Conservation (phyloP, 2,113 vertebrate genomes). For the Carollia perspicillata region DNA sequence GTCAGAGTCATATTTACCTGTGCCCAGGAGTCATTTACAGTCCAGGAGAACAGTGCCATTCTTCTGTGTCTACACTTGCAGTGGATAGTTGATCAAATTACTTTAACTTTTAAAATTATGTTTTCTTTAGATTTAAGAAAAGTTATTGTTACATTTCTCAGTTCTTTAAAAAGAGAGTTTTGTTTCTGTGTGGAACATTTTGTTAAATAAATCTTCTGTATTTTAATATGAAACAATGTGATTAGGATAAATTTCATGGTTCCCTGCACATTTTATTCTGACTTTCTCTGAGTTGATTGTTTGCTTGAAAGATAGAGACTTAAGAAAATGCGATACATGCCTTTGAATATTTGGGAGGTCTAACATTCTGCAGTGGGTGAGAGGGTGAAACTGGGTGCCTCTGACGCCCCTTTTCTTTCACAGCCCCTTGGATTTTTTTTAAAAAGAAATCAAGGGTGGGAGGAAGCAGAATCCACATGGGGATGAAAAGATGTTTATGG, state of each 20-base stretch:
- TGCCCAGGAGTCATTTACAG: background rate
- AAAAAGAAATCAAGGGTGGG: background rate
- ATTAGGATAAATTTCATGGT: background rate
- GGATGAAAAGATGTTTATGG: background rate
- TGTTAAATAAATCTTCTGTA: background rate
- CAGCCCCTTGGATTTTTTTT: background rate
- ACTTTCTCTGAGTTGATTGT: background rate
- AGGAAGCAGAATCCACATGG: background rate
- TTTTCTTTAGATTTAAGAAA: slow-evolving; percentile 1
- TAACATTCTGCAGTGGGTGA: background rate
- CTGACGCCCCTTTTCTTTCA: background rate
- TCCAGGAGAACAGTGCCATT: background rate
- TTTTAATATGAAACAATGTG: background rate
- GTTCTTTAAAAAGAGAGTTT: background rate
- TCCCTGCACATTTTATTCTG: background rate
- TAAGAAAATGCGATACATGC: background rate
- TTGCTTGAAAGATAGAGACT: background rate
- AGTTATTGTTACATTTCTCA: slow-evolving; percentile 10
- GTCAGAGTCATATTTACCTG: background rate
- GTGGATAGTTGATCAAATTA: background rate
- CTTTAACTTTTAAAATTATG: slow-evolving; percentile 2
- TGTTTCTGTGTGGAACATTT: slow-evolving; percentile 6
- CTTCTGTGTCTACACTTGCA: background rate
- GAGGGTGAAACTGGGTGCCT: background rate
- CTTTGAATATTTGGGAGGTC: slow-evolving; percentile 10